Percentiles rank a stretch among this genome's conserved stretches.
Evolutionary conservation across 2,797 vertebrate genomes (phyloP).

Genomic region (Falco naumanni): DNA sequence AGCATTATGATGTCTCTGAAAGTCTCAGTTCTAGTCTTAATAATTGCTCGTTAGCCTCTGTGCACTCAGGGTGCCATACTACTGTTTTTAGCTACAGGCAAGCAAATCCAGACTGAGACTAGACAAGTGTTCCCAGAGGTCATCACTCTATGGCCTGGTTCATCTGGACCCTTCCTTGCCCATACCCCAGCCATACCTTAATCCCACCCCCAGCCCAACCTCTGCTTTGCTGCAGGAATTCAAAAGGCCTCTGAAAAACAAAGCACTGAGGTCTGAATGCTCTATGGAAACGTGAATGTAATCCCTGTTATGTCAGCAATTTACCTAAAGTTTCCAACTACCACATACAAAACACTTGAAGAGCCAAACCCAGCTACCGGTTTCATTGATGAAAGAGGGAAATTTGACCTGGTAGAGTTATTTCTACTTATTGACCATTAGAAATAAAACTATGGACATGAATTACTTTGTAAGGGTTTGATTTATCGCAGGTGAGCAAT

Average conservation of each 20-base stretch:
- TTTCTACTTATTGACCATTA: not conserved
- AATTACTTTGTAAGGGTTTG: conserved; percentile 14
- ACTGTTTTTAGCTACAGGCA: not conserved
- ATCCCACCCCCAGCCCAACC: conserved; percentile 4
- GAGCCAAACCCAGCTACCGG: not conserved
- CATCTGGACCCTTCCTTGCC: not conserved
- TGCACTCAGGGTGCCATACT: not conserved
- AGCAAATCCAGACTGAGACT: not conserved
- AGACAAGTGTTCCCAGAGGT: not conserved
- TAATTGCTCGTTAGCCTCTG: not conserved
- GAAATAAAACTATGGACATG: not conserved
- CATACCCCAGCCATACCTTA: not conserved
- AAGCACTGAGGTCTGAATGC: not conserved
- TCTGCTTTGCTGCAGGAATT: conserved; percentile 10
- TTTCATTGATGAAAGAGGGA: not conserved
- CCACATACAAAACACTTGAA: not conserved
- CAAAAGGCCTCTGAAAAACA: conserved; percentile 28
- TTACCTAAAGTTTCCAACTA: not conserved
- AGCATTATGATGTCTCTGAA: not conserved
- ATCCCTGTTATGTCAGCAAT: not conserved
- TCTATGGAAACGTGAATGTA: conserved; percentile 23
- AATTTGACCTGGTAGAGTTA: not conserved
- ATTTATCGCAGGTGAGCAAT: conserved; percentile 36
- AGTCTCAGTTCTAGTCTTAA: not conserved
- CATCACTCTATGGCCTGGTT: not conserved